Conservation (phyloP, 2,113 vertebrate genomes). For the Leptobrachium ailaonicum region DNA sequence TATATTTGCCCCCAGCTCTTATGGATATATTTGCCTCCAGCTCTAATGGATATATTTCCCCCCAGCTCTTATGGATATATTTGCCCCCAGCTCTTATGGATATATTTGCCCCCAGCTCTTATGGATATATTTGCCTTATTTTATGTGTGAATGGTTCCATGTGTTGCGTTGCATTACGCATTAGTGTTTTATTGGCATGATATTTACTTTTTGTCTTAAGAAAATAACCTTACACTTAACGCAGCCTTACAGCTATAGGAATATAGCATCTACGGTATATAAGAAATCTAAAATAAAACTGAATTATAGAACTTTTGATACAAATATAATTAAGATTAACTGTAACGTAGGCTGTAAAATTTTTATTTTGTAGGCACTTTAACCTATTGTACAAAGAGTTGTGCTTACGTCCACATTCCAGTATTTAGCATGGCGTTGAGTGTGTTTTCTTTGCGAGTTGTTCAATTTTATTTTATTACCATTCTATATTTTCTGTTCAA, state of each 20-base stretch:
- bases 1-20: no score
- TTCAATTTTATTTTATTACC: not conserved
- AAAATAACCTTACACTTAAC: not conserved
- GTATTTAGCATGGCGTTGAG: no score
- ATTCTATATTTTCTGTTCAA: conserved; percentile 6
- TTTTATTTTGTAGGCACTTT: not conserved
- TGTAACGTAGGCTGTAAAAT: not conserved
- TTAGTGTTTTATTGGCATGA: not conserved
- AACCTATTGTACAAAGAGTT: not conserved
- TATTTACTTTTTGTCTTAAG: not conserved
- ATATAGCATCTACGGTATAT: not conserved
- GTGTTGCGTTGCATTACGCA: not conserved
- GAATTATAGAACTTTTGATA: not conserved
- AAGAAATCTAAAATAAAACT: not conserved
- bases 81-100: no score
- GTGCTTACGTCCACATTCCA: no score
- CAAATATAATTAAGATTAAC: not conserved
- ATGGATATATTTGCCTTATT: no score
- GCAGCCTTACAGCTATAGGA: not conserved
- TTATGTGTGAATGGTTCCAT: conserved; percentile 11
- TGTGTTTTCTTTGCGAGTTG: no score
- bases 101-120: no score
- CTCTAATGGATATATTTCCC: no score
- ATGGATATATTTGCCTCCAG: no score
- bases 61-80: no score